A percentile compares a stretch with the other conserved stretches of the same genome.
Conservation (phyloP, 2,888 invertebrate genomes). For the Yponomeuta sedellus region DNA sequence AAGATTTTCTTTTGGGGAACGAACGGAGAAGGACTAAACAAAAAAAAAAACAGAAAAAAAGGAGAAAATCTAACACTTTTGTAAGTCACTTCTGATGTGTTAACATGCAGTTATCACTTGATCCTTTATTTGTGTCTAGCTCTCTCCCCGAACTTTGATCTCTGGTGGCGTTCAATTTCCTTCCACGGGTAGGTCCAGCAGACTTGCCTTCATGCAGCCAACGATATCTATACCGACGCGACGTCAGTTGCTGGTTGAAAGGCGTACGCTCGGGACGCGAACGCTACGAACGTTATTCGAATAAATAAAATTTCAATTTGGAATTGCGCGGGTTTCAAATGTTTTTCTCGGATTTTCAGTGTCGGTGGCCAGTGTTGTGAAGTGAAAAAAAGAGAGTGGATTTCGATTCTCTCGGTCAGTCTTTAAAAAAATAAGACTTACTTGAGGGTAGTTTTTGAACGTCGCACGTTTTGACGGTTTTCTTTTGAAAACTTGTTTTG, state of each 20-base stretch:
- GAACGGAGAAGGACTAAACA: too few species aligned
- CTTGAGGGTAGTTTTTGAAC: slow-evolving; percentile 31
- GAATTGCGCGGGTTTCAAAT: neutral
- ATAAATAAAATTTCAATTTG: slow-evolving; percentile 1
- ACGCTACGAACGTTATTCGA: neutral
- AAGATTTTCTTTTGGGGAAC: too few species aligned
- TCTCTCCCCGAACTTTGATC: neutral
- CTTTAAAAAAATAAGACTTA: slow-evolving; percentile 34
- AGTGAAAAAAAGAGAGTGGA: slow-evolving; percentile 22
- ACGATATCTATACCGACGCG: neutral
- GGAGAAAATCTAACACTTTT: too few species aligned
- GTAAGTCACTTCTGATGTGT: neutral
- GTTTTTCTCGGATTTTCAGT: neutral
- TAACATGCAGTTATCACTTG: neutral
- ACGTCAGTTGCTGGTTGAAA: neutral
- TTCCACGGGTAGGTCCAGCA: neutral
- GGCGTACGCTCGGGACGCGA: neutral
- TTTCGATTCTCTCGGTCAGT: slow-evolving; percentile 33
- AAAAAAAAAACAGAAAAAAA: too few species aligned
- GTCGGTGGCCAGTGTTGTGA: slow-evolving; percentile 20
- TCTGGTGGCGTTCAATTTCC: neutral
- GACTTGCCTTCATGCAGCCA: neutral
- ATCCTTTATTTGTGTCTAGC: neutral
- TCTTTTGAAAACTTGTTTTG: slow-evolving; percentile 1
- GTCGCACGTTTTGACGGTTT: slow-evolving; percentile 20